A percentile compares a stretch with the other conserved stretches of the same genome.
These are phyloP conservation scores for Chascanopsetta lugubris DNA, from an alignment of 2,113 vertebrate species.

Conservation along the genomic window DNA sequence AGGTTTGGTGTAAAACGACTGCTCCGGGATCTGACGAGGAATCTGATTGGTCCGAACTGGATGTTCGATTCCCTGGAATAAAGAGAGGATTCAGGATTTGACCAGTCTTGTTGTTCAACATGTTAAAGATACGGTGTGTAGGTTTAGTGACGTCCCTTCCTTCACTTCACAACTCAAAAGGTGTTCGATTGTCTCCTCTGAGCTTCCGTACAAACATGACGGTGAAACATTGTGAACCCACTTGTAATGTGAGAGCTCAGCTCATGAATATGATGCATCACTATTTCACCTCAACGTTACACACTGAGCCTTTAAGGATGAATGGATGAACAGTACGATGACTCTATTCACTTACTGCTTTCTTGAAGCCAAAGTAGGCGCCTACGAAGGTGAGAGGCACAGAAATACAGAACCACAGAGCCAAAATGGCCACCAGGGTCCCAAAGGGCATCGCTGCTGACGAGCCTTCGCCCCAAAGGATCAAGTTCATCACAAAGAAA, in stretches of 20 bases:
- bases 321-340: neutral
- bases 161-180: too few relatives aligned
- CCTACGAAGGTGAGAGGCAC: constrained; percentile 92
- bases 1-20: constrained; percentile 93
- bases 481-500: constrained; percentile 96
- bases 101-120: too few relatives aligned
- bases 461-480: constrained; percentile 94
- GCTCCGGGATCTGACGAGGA: constrained; percentile 94
- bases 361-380: constrained; percentile 95
- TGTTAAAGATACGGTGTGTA: too few relatives aligned
- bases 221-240: neutral
- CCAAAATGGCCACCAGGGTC: constrained; percentile 91
- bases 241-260: too few relatives aligned
- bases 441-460: constrained; percentile 94
- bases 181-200: too few relatives aligned
- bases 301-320: too few relatives aligned
- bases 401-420: constrained; percentile 95
- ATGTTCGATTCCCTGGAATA: constrained; percentile 89
- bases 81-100: too few relatives aligned
- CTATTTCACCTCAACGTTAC: too few relatives aligned
- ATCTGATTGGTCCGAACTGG: constrained; percentile 96
- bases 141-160: too few relatives aligned
- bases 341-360: constrained; percentile 82
- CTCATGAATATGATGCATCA: too few relatives aligned
- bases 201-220: too few relatives aligned